phyloP scores from a whole-genome alignment of 2,113 vertebrate genomes.

The Heteronetta atricapilla region DNA sequence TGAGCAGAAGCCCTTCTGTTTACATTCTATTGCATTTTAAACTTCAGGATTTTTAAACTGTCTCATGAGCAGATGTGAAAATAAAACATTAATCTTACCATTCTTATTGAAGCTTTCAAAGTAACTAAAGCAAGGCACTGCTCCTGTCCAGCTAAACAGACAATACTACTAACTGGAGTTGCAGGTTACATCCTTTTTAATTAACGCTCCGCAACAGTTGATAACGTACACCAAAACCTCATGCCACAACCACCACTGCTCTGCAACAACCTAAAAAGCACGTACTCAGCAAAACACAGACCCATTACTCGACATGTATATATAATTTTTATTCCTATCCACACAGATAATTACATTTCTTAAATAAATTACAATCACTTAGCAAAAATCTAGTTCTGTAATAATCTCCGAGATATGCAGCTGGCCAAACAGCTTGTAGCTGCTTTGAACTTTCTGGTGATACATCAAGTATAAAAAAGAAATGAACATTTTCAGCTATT shows the following conservation, averaged over 20 bases:
- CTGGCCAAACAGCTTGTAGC: not conserved
- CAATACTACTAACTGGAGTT: constrained; percentile 69
- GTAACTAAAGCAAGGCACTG: constrained; percentile 72
- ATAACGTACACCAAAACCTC: constrained; percentile 63
- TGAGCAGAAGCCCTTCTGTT: constrained; percentile 78
- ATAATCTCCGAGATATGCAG: not conserved
- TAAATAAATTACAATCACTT: not conserved
- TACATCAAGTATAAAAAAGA: not conserved
- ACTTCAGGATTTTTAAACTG: constrained; percentile 80
- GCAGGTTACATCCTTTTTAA: constrained; percentile 75
- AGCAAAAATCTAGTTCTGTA: not conserved
- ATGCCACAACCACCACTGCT: constrained; percentile 58
- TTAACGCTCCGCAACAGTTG: constrained; percentile 81
- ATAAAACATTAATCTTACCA: constrained; percentile 78
- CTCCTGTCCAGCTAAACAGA: constrained; percentile 75
- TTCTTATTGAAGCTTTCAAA: constrained; percentile 65
- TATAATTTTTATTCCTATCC: constrained; percentile 24
- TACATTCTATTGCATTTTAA: constrained; percentile 80
- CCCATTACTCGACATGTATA: not conserved
- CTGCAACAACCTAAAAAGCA: constrained; percentile 60
- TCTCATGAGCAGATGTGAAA: constrained; percentile 77
- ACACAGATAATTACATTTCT: not conserved
- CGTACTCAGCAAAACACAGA: constrained; percentile 11
- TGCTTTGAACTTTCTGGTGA: not conserved
- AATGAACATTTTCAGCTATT: not conserved